Percentiles rank a stretch among this genome's conserved stretches.
Conservation (phyloP, 2,888 invertebrate species). For the Leptarthrus brevirostris region DNA sequence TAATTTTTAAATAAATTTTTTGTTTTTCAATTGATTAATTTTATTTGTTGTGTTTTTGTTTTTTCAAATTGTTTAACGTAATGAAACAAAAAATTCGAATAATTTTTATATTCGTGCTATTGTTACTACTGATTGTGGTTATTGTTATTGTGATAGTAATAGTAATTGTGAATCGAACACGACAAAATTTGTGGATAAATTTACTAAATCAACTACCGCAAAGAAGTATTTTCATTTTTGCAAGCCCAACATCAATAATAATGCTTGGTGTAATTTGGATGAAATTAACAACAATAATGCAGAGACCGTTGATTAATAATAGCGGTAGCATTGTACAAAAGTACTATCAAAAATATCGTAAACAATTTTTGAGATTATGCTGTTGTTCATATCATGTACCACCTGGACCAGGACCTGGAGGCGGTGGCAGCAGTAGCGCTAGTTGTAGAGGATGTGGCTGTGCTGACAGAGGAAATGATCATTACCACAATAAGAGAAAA, state of each 20-base stretch:
- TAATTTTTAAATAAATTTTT: too few relatives aligned
- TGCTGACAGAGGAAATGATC: not conserved
- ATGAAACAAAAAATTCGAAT: slow-evolving; percentile 46
- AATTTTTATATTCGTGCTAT: slow-evolving; percentile 40
- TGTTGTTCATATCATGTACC: slow-evolving; percentile 52
- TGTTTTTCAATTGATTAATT: too few relatives aligned
- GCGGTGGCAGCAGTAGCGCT: not conserved
- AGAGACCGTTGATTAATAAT: not conserved
- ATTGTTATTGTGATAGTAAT: slow-evolving; percentile 41
- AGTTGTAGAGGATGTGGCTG: not conserved
- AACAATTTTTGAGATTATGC: slow-evolving; percentile 48
- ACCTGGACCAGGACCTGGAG: slow-evolving; percentile 53
- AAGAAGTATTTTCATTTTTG: not conserved
- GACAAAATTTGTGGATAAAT: not conserved
- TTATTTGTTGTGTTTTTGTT: too few relatives aligned
- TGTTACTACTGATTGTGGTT: slow-evolving; percentile 35
- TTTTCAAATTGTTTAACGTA: too few relatives aligned
- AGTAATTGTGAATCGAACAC: not conserved
- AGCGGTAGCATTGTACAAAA: slow-evolving; percentile 27
- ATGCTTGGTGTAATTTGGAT: slow-evolving; percentile 12
- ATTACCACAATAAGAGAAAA: not conserved
- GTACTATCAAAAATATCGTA: slow-evolving; percentile 44
- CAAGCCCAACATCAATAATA: not conserved
- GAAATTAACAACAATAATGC: slow-evolving; percentile 1
- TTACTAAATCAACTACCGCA: not conserved